A percentile compares a stretch with the other conserved stretches of the same genome.
Conservation (phyloP, 2,113 vertebrate genomes). For the Ailuropoda melanoleuca region DNA sequence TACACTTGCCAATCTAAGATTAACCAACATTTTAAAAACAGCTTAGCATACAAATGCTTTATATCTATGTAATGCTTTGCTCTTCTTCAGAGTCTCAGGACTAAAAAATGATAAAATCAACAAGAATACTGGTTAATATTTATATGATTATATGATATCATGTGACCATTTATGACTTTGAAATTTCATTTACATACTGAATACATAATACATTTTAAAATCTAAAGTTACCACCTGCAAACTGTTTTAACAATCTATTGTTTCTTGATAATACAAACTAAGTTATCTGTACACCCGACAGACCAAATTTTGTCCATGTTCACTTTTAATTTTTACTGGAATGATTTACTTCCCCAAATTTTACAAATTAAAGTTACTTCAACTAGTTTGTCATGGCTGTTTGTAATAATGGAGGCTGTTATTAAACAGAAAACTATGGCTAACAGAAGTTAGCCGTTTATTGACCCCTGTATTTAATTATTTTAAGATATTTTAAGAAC, state of each 20-base stretch:
- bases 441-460: neutral
- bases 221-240: neutral
- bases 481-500: slow-evolving; percentile 9
- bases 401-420: neutral
- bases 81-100: slow-evolving; percentile 37
- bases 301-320: neutral
- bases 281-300: neutral
- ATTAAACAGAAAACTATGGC: neutral
- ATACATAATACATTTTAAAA: neutral
- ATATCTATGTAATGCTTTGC: neutral
- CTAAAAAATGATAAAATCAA: slow-evolving; percentile 1
- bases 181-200: neutral
- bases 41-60: neutral
- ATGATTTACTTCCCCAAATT: neutral
- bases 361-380: neutral
- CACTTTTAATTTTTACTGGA: neutral
- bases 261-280: neutral
- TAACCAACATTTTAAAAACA: neutral
- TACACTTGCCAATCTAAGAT: neutral
- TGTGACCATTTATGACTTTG: neutral
- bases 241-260: neutral
- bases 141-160: neutral
- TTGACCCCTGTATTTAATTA: neutral
- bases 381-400: neutral
- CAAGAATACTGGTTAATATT: neutral